Percentiles rank a stretch among this genome's conserved stretches.
These are phyloP conservation scores for Hypena proboscidalis DNA, from an alignment of 2,888 invertebrate species.

Conservation along the genomic window DNA sequence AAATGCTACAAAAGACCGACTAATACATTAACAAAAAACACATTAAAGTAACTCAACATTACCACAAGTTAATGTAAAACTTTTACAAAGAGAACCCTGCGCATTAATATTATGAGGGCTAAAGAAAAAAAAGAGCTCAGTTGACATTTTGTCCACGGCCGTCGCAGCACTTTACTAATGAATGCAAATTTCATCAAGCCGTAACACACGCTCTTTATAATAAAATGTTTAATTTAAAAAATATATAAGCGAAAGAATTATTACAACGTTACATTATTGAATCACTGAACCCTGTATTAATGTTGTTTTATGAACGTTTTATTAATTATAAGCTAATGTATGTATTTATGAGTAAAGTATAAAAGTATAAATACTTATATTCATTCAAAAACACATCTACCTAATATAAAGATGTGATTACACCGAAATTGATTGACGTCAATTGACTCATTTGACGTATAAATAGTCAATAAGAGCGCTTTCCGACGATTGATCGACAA, in stretches of 20 bases:
- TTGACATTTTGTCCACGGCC: conserved; percentile 49
- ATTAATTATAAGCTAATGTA: background rate
- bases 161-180: conserved; percentile 66
- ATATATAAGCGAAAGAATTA: conserved; percentile 40
- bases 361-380: too few species aligned
- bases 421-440: too few species aligned
- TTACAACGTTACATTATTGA: conserved; percentile 48
- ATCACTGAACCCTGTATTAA: conserved; percentile 44
- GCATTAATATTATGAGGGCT: conserved; percentile 42
- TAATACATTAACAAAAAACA: conserved; percentile 22
- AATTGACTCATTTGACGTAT: too few species aligned
- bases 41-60: conserved; percentile 28
- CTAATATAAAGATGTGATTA: too few species aligned
- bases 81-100: conserved; percentile 35
- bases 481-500: too few species aligned
- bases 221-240: conserved; percentile 64
- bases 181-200: conserved; percentile 78
- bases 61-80: conserved; percentile 37
- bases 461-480: too few species aligned
- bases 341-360: too few species aligned
- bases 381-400: too few species aligned
- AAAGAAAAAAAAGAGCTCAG: conserved; percentile 32
- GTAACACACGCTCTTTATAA: conserved; percentile 62
- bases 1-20: conserved; percentile 6
- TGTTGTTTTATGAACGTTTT: conserved; percentile 23